Evolutionary conservation across 2,113 vertebrate species (phyloP).

Genomic region (Rhabdomys dilectus): DNA sequence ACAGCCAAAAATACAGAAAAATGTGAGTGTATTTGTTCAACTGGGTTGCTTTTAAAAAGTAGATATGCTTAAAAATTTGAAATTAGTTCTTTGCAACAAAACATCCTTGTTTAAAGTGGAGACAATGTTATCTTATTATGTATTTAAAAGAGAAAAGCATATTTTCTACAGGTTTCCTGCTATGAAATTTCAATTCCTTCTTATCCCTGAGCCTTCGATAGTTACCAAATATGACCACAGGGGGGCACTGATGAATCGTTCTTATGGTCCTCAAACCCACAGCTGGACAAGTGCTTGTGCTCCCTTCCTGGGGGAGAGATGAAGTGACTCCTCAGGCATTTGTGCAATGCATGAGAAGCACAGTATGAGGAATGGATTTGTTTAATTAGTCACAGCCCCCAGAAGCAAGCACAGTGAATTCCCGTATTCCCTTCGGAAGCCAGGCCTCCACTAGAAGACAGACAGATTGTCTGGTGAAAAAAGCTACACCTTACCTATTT

Average conservation of each 20-base stretch:
- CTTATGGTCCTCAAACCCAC: background rate
- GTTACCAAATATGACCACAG: conserved; percentile 34
- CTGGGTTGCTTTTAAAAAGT: background rate
- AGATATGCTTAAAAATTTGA: background rate
- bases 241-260: conserved; percentile 33
- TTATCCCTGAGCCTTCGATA: background rate
- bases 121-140: background rate
- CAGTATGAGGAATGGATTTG: background rate
- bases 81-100: background rate
- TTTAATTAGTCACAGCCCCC: background rate
- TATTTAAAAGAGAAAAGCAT: background rate
- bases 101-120: background rate
- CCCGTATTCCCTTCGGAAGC: background rate
- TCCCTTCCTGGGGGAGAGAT: background rate
- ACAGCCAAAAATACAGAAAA: background rate
- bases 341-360: background rate
- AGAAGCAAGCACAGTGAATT: background rate
- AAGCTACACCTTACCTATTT: background rate
- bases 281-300: background rate
- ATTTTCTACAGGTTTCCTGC: background rate
- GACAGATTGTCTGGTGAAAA: background rate
- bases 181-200: background rate
- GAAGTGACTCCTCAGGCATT: background rate
- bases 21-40: background rate
- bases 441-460: background rate